A percentile compares a stretch with the other conserved stretches of the same genome.
phyloP scores from a whole-genome alignment of 1,140 invertebrate genomes.

The Belonocnema kinseyi region DNA sequence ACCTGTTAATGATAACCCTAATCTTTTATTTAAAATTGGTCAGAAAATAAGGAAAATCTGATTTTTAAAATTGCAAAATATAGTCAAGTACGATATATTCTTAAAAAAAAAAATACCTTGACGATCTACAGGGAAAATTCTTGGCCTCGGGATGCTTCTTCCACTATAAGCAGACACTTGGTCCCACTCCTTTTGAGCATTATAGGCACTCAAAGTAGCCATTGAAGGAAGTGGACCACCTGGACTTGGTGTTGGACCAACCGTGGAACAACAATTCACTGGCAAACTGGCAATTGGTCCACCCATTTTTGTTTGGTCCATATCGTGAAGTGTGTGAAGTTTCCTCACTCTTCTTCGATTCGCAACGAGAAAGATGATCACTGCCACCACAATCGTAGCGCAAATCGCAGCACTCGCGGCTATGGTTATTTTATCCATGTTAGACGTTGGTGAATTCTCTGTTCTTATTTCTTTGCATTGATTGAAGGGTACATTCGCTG shows the following conservation, averaged over 20 bases:
- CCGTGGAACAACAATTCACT: conserved; percentile 84
- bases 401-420: conserved; percentile 94
- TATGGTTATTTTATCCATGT: conserved; percentile 96
- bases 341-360: conserved; percentile 85
- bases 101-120: conserved; percentile 68
- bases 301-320: conserved; percentile 80
- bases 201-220: conserved; percentile 87
- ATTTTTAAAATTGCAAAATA: too few relatives aligned
- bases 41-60: too few relatives aligned
- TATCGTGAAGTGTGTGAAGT: conserved; percentile 83
- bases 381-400: conserved; percentile 92
- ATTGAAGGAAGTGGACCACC: conserved; percentile 87
- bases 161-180: conserved; percentile 94
- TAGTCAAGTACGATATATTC: too few relatives aligned
- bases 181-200: conserved; percentile 93
- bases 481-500: conserved; percentile 88
- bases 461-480: conserved; percentile 94
- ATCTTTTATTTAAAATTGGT: too few relatives aligned
- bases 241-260: conserved; percentile 83
- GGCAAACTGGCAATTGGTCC: conserved; percentile 82
- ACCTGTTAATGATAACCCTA: conserved; percentile 72
- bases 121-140: conserved; percentile 86
- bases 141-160: conserved; percentile 89
- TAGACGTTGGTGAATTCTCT: conserved; percentile 85
- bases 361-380: conserved; percentile 91